Evolutionary conservation across 2,888 invertebrate species (phyloP), one percentile per base, ranked within the genome.

Genomic region (Esperia sulphurella): DNA sequence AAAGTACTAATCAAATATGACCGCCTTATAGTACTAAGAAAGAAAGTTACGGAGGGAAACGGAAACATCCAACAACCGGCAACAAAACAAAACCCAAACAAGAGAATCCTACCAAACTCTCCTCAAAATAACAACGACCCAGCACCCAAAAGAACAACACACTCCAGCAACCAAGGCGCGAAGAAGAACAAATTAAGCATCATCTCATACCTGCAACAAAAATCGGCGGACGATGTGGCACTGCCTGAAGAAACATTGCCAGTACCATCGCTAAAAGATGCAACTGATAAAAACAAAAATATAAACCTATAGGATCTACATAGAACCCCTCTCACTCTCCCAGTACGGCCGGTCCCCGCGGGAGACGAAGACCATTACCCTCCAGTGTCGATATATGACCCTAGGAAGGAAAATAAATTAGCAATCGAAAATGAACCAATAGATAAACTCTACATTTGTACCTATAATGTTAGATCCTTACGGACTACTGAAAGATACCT

Each of bases 261-360:
- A 8, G 8, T 10, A 8, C 1, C 8, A 7, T 10, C 10, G 31
- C 31, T 7, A 31, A 3, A 8, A 2, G 9, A 31, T 8, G 9
- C 31, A 3, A 2, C 21, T 3, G 21, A 2, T 21, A 21, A 7
- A 5, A 9, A 3, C 9, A 31, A 31, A 8, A 31, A 31, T 10
- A 31, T 10, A 31, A 10, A 8, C 8, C 9, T 10, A 1, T 8
- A 3, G 5, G 5, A 3, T 31, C 31, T 31, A 12, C 21, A 2
- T 31, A 1, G 2, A 1, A 10, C 31, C 31, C 31, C 31, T 31
- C 30, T 30, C 30, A 30, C 9, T 43, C 42, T n/a, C 42, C 42
- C 42, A 43, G 3, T 13, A 21, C 42, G 42, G 42, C 42, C 14
- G 42, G 42, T 43, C 42, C 31, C 42, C 42, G 42, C 4, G 42